Evolutionary conservation across 2,113 vertebrate species (phyloP), one percentile per base, ranked within the genome.

Genomic region (Tetrao urogallus): DNA sequence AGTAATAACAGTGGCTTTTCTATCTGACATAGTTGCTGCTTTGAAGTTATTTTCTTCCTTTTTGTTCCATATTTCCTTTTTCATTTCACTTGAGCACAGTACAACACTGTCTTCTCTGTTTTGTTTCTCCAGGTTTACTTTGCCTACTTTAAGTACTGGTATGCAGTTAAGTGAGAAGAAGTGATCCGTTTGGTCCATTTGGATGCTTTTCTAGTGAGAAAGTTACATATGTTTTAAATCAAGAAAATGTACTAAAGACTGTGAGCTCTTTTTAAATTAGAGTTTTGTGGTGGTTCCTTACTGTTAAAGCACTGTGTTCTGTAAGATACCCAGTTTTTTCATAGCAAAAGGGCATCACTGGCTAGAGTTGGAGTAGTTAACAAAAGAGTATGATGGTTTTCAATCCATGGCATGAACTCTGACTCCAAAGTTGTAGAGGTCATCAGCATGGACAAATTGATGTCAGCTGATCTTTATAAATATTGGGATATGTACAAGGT

Each of bases 201-300:
- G 58, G 72, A 36, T 85, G 54, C 42, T 86, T 88, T 91, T 89
- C 71, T 43, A 52, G 25, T 94, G 32, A 32, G 75, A 88, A 67
- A 38, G 5, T 32, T 85, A 43, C 65, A 47, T 43, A 16, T 4
- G 2, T 65, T 11, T 65, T 82, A 63, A 13, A 13, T 73, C 52
- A 65, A 65, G 57, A 67, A 34, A 15, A 10, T 1, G 40, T 64
- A 3, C 6, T 36, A 19, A 79, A 14, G 8, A 40, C 47, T 89
- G 27, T 30, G 47, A 25, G 9, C n/a, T 19, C 13, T 75, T 34
- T 67, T 32, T 85, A 28, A 27, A 32, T 8, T 65, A 17, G 13
- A 57, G 27, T 79, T 93, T 20, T 85, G 14, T 79, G 52, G 8
- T 58, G 32, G 7, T 85, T 93, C 27, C 27, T 73, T 86, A 11